Conservation (phyloP, 2,888 invertebrate genomes). For the Eumacrocentrus americanus region DNA sequence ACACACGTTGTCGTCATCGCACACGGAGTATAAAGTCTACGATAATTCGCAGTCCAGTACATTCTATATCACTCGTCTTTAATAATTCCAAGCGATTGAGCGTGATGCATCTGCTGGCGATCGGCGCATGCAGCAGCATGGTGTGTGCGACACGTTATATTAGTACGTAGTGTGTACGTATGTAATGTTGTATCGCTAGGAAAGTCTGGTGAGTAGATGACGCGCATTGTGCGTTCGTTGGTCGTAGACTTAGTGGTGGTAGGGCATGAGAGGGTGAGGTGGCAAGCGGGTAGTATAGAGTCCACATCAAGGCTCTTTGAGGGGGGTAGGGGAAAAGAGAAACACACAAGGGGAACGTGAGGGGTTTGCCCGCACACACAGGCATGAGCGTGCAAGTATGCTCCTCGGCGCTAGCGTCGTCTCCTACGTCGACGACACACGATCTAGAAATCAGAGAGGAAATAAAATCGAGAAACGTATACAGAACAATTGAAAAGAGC, state of each 20-base stretch:
- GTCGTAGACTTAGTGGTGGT: background rate
- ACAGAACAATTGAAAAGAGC: background rate
- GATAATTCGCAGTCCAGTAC: background rate
- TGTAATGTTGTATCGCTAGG: no score
- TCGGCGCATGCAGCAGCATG: background rate
- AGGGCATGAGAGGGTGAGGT: slow-evolving; percentile 6
- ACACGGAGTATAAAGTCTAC: background rate
- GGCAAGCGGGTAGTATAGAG: no score
- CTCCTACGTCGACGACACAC: slow-evolving; percentile 17
- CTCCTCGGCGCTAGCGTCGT: slow-evolving; percentile 35
- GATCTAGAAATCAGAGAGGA: background rate
- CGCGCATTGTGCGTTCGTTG: background rate
- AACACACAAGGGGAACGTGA: no score
- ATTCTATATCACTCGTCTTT: background rate
- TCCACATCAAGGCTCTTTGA: slow-evolving; percentile 11
- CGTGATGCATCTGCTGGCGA: background rate
- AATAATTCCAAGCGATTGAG: background rate
- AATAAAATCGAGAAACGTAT: background rate
- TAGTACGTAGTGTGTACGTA: background rate
- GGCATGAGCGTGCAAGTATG: slow-evolving; percentile 18
- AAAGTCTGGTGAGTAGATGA: no score
- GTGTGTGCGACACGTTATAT: background rate
- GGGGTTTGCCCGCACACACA: slow-evolving; percentile 21
- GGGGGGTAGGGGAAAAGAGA: slow-evolving; percentile 15
- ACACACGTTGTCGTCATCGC: background rate